A percentile compares a stretch with the other conserved stretches of the same genome.
Conservation (phyloP, 2,888 invertebrate genomes). For the Andrena minutula region DNA sequence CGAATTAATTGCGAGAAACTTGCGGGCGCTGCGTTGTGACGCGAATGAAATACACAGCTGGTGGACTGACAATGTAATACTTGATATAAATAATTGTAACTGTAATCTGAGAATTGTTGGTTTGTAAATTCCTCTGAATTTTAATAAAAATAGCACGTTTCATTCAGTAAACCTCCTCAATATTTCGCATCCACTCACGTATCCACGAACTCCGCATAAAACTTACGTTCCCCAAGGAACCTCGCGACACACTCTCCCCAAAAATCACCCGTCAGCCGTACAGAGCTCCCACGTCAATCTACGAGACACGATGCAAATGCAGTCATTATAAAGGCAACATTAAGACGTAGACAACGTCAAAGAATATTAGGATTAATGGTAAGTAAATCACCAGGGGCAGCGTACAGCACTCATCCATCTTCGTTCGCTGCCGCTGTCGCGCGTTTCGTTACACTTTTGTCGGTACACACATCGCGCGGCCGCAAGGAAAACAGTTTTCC, state of each 20-base stretch:
- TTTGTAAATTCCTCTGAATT: too few species aligned
- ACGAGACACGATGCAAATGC: constrained; percentile 11
- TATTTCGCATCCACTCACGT: not conserved
- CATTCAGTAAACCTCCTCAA: too few species aligned
- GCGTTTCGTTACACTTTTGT: constrained; percentile 25
- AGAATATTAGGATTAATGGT: constrained; percentile 53
- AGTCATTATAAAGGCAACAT: constrained; percentile 7
- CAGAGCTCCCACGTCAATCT: not conserved
- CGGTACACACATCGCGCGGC: not conserved
- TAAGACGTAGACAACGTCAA: constrained; percentile 19
- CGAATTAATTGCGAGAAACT: not conserved
- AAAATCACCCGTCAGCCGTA: not conserved
- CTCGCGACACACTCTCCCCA: not conserved
- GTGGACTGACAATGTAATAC: too few species aligned
- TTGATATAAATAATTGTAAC: too few species aligned
- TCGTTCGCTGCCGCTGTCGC: constrained; percentile 37
- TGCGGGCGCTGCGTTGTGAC: not conserved
- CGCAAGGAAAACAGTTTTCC: constrained; percentile 9
- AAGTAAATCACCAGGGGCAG: constrained; percentile 29
- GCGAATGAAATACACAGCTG: too few species aligned
- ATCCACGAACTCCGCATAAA: not conserved
- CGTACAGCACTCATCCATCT: constrained; percentile 40
- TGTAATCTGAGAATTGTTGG: too few species aligned
- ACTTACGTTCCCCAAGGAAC: not conserved
- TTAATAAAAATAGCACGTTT: too few species aligned